Evolutionary conservation across 2,797 vertebrate species (phyloP).

Genomic region (Semaprochilodus insignis): DNA sequence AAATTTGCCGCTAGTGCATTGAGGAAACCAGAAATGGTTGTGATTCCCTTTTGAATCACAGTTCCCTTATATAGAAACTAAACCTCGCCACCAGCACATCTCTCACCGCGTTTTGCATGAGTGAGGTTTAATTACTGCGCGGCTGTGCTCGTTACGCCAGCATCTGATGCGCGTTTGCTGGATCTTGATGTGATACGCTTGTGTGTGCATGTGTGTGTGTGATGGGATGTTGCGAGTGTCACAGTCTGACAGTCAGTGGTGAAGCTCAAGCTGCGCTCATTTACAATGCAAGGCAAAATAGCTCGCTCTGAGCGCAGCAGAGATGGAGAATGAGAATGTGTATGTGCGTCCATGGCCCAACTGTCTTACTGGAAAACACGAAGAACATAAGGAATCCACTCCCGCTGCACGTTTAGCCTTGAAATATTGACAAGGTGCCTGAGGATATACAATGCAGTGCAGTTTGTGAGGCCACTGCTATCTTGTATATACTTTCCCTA

Average conservation of each 20-base stretch:
- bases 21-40: not conserved
- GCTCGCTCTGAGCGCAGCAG: not conserved
- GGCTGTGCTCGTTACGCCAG: conserved; percentile 7
- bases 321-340: not conserved
- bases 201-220: not conserved
- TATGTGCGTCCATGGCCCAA: not conserved
- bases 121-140: conserved; percentile 4
- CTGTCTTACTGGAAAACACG: not conserved
- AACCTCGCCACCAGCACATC: not conserved
- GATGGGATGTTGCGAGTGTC: conserved; percentile 10
- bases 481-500: not conserved
- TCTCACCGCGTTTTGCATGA: conserved; percentile 8
- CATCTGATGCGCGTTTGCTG: conserved; percentile 20
- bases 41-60: not conserved
- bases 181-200: not conserved
- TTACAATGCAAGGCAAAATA: not conserved
- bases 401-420: conserved; percentile 3
- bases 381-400: not conserved
- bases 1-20: too few species aligned
- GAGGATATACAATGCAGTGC: not conserved
- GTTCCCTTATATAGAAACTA: not conserved
- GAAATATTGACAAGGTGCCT: conserved; percentile 3
- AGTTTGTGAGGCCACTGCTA: not conserved
- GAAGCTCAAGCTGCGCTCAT: conserved; percentile 24
- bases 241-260: conserved; percentile 5